A percentile compares a stretch with the other conserved stretches of the same genome.
Evolutionary conservation across 2,888 invertebrate species (phyloP).

Genomic region (Drosophila quinaria): DNA sequence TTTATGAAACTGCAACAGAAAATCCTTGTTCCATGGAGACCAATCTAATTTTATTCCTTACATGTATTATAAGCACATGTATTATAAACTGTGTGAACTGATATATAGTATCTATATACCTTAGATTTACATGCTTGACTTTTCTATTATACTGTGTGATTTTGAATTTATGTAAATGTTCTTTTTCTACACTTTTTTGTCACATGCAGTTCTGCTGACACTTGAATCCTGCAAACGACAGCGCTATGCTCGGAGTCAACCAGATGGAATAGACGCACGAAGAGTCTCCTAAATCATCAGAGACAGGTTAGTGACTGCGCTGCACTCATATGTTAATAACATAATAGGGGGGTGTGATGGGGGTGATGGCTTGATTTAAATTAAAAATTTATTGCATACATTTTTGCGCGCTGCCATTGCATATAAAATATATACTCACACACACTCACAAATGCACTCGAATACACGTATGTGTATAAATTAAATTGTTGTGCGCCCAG

Average conservation of each 20-base stretch:
- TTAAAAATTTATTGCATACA: slow-evolving; percentile 82
- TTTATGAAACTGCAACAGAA: no score
- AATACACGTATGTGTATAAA: slow-evolving; percentile 44
- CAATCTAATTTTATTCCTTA: no score
- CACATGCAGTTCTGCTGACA: slow-evolving; percentile 33
- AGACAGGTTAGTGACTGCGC: slow-evolving; percentile 22
- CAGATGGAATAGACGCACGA: slow-evolving; percentile 35
- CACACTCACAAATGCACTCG: slow-evolving; percentile 17
- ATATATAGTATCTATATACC: neutral
- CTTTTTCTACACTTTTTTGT: slow-evolving; percentile 14
- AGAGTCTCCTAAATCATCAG: slow-evolving; percentile 21
- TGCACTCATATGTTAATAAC: slow-evolving; percentile 68
- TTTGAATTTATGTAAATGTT: slow-evolving; percentile 19
- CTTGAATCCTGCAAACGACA: slow-evolving; percentile 13
- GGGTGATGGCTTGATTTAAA: slow-evolving; percentile 73
- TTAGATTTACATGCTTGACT: slow-evolving; percentile 1
- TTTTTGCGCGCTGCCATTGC: slow-evolving; percentile 63
- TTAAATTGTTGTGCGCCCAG: slow-evolving; percentile 72
- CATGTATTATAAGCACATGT: no score
- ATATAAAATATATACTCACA: slow-evolving; percentile 49
- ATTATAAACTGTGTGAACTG: neutral
- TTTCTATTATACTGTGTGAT: neutral
- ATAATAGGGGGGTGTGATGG: slow-evolving; percentile 21
- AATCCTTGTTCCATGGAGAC: no score
- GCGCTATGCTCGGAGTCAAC: slow-evolving; percentile 30